Base-by-base conservation (phyloP, 2,888 invertebrate genomes). In the Drosophila planitibia region DNA sequence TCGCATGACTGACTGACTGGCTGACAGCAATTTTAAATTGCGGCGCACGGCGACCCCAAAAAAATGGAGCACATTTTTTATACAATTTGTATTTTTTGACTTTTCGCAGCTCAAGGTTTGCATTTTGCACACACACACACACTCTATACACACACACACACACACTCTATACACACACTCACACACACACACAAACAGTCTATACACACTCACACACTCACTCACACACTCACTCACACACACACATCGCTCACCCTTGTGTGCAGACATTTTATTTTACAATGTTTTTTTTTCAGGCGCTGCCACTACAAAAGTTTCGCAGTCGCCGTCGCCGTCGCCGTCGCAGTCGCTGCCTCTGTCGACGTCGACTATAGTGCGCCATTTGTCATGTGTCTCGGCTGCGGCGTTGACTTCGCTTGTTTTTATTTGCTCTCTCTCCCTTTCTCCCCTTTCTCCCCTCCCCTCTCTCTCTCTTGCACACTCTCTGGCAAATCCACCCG, bases 51-150 rank as follows among this genome's bases (percentile, higher is more conserved):
- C 73, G 83, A 79, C 80, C 58, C 58, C n/a, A 19, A 85, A 85
- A 85, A 85, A 85, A 90, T 88, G 85, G 85, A 85, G 88, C 85
- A 85, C 76, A 79, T 78, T 79, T 75, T 82, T 72, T 71, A 68
- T 72, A 53, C 59, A 59, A 37, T 63, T 39, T 70, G 39, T 68
- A 39, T 57, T 74, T 64, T 81, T 69, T 61, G 74, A 72, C 64
- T 79, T 84, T 87, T 86, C 76, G 71, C 82, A 77, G 83, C 88
- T 90, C 90, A 85, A 90, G 90, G 90, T 89, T 85, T 84, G 70
- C 74, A 32, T 64, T 65, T 67, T 41, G 66, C 60, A 62, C 35
- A 53, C 71, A 71, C 32, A 70, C 63, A 65, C 33, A 70, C 32
- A 70, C 63, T 62, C 19, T 19, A 5, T 16, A 37, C 3, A 37